Base-by-base conservation (phyloP, 2,888 invertebrate species). In the Ophion ventricosus region DNA sequence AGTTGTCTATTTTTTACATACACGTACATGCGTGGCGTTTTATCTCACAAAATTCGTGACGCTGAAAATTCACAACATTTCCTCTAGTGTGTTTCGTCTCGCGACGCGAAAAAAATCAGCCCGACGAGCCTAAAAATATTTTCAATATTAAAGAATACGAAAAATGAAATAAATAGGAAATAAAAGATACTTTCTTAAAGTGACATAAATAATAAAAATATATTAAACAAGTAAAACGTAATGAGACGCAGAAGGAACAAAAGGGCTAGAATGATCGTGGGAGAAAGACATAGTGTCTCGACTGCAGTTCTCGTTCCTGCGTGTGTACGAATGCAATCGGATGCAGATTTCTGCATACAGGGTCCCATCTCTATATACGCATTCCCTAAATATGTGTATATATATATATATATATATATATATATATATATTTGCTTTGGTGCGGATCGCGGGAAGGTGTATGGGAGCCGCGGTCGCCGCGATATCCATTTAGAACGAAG, bases 401-500 rank as follows among this genome's bases (percentile, higher is more conserved):
- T 11, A 25, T n/a, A 35, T 64, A n/a, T 14, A 20, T 35, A 29
- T 35, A 25, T 35, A n/a, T 63, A 7, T 64, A 43, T 54, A 20
- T 75, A 23, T 25, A 59, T 75, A 66, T 75, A 75, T 66, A 61
- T 64, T 40, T 20, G 35, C 40, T 72, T 43, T 25, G 72, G 59
- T 43, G 25, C 26, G 40, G 23, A 66, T 66, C 66, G 35, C 57
- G 54, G 73, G 20, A 29, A 54, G 63, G 80, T 64, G 29, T 26
- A 17, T 29, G 77, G 61, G 82, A 81, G 78, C 66, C 81, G 87
- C 82, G 87, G 86, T 88, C 78, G 82, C 74, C 63, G 84, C 77
- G 83, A 85, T 77, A 78, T 87, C 80, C 74, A 69, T 82, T 59
- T 75, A 20, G 88, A 43, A 61, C 85, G 64, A 35, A 35, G 35